Base-by-base conservation (phyloP, 2,888 invertebrate genomes). In the Malthinus flaveolus region DNA sequence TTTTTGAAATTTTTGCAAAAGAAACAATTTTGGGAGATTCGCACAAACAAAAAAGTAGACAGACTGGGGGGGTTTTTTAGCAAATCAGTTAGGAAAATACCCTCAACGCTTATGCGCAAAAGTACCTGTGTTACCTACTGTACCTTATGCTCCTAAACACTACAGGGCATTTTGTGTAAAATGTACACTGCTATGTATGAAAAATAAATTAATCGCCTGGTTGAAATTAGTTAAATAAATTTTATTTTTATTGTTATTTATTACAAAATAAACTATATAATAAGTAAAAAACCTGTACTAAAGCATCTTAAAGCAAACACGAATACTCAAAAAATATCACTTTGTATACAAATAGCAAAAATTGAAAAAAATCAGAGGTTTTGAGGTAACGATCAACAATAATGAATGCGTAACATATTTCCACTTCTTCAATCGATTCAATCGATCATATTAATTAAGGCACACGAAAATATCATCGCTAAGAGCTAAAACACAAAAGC, bases 381-480 rank as follows among this genome's bases (percentile, higher is more conserved):
- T 47, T 50, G 34, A 39, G 39, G 39, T 42, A 47, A 46, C 39
- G 45, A 42, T 33, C 15, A 46, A 32, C 13, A 49, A 44, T 44
- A 23, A 23, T 23, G 2, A 23, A 23, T 23, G 23, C 39, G 13
- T 10, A 37, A 46, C 6, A 33, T 34, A n/a, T 15, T 13, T 48
- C 12, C 12, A 23, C 12, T 12, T 12, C n/a, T 10, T 52, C 65
- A 73, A 57, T 76, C 73, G 4, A 13, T 10, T 52, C 65, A 73
- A 57, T 76, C 73, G 4, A 95, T 93, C 83, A 92, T 87, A 75
- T 90, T 88, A 79, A 93, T 94, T 68, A 94, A 82, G 56, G 88
- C 87, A 76, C 91, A 91, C 1, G 94, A 89, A 75, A 94, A 89
- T 73, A 92, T 84, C 82, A 94, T 86, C 55, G 92, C 93, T 74